Evolutionary conservation across 2,113 vertebrate species (phyloP).

Genomic region (Pardalotus punctatus): DNA sequence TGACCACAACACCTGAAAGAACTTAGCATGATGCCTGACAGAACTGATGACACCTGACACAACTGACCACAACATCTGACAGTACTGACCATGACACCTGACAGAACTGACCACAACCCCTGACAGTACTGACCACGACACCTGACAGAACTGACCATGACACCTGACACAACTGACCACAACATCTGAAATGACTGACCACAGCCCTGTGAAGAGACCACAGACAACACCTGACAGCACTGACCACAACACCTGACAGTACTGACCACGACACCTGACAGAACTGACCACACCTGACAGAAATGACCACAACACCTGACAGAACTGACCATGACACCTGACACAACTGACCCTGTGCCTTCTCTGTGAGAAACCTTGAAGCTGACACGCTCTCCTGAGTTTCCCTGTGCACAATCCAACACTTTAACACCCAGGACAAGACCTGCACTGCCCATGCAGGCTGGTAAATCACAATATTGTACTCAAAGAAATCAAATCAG

Average conservation of each 20-base stretch:
- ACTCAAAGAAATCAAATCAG: not conserved
- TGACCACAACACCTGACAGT: rapidly evolving
- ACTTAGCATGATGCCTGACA: not conserved
- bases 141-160: not conserved
- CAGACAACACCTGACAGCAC: rapidly evolving
- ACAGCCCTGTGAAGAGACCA: no score
- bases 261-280: not conserved
- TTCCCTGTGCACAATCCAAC: not conserved
- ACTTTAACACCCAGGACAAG: not conserved
- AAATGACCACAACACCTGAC: not conserved
- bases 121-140: not conserved
- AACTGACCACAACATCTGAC: rapidly evolving
- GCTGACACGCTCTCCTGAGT: not conserved
- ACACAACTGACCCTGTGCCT: not conserved
- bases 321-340: not conserved
- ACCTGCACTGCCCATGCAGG: not conserved
- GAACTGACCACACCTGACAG: not conserved
- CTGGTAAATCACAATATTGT: not conserved
- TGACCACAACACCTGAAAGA: not conserved
- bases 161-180: not conserved
- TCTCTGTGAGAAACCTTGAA: not conserved
- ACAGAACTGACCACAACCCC: not conserved
- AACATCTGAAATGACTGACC: not conserved
- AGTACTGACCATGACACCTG: not conserved
- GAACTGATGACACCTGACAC: not conserved